Conservation (phyloP, 2,888 invertebrate genomes). For the Coremacera marginata region DNA sequence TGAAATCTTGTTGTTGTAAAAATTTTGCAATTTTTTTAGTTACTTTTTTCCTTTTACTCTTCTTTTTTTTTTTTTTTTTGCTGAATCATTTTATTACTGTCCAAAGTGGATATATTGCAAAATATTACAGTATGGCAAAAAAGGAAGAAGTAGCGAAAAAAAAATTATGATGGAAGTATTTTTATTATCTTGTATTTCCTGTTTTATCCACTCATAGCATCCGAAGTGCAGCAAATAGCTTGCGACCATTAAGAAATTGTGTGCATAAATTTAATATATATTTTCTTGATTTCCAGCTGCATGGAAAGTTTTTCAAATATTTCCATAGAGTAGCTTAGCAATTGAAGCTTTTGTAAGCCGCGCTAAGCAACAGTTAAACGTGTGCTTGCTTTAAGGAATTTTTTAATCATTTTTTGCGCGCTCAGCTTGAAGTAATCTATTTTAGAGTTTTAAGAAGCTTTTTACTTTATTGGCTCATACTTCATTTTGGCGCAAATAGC, state of each 20-base stretch:
- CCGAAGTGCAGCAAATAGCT: constrained; percentile 10
- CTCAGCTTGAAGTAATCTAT: too few species aligned
- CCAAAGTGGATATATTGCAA: constrained; percentile 39
- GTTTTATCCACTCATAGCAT: not conserved
- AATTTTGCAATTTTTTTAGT: not conserved
- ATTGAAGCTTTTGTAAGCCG: not conserved
- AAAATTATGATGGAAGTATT: constrained; percentile 20
- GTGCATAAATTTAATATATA: constrained; percentile 9
- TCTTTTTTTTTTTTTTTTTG: constrained; percentile 2
- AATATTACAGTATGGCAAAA: constrained; percentile 37
- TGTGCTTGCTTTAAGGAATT: not conserved
- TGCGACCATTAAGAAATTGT: constrained; percentile 4
- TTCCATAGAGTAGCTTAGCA: too few species aligned
- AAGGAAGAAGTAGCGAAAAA: too few species aligned
- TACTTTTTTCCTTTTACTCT: not conserved
- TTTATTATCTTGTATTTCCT: constrained; percentile 6
- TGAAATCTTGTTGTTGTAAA: not conserved
- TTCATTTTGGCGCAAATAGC: too few species aligned
- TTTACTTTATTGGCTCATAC: too few species aligned
- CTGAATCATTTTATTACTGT: not conserved
- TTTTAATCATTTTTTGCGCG: too few species aligned
- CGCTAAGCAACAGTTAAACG: not conserved
- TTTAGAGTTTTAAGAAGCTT: too few species aligned
- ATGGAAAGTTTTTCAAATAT: too few species aligned
- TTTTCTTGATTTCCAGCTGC: too few species aligned